These are phyloP conservation scores for Hydrochoerus hydrochaeris DNA, from an alignment of 2,113 vertebrate genomes.

Conservation along the genomic window DNA sequence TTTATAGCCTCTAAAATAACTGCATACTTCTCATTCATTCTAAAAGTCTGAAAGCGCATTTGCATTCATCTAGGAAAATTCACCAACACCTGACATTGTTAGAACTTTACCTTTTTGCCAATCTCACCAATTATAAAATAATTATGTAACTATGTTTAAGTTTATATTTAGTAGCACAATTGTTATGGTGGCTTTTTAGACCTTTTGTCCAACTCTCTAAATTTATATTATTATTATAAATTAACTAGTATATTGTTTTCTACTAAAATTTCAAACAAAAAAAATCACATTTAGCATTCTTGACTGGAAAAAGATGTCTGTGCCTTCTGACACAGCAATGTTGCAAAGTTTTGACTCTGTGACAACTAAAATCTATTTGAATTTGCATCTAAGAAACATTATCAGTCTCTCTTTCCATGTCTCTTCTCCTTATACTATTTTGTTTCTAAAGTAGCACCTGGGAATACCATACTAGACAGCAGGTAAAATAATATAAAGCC, in stretches of 20 bases:
- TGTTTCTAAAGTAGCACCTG: conserved; percentile 2
- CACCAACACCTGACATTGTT: neutral
- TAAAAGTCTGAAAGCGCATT: neutral
- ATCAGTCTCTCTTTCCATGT: neutral
- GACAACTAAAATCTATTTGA: neutral
- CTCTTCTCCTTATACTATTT: neutral
- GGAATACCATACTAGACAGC: conserved; percentile 2
- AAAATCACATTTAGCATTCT: neutral
- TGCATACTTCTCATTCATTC: neutral
- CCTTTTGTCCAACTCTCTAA: neutral
- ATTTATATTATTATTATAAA: neutral
- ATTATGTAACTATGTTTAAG: neutral
- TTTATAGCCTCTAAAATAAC: neutral
- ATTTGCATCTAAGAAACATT: neutral
- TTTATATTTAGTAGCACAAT: neutral
- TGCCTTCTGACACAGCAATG: neutral
- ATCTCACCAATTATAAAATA: neutral
- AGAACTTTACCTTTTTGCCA: neutral
- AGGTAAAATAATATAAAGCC: conserved; percentile 58
- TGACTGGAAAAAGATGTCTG: neutral
- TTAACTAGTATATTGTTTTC: neutral
- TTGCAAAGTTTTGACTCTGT: neutral
- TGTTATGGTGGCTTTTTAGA: neutral
- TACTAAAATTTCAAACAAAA: conserved; percentile 30
- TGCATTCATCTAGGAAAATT: conserved; percentile 17